A percentile compares a stretch with the other conserved stretches of the same genome.
Conservation (phyloP, 2,113 vertebrate genomes). For the Synchiropus splendidus region DNA sequence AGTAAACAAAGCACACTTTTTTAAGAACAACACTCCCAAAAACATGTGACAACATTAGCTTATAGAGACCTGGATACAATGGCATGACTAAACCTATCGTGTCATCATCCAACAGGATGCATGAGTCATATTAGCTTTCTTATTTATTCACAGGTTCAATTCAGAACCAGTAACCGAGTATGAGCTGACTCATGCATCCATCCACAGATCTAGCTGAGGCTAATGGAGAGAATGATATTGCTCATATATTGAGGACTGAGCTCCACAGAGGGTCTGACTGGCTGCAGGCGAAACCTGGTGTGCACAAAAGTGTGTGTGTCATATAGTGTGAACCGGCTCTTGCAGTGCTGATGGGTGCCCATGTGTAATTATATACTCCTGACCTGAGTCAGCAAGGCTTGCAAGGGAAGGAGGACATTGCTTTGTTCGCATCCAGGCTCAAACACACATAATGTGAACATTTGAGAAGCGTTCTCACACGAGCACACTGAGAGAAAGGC, state of each 20-base stretch:
- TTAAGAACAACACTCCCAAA: neutral
- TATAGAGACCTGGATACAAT: conserved; percentile 20
- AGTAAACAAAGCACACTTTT: no score
- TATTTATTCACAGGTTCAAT: neutral
- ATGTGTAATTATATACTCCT: conserved; percentile 56
- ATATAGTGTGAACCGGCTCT: conserved; percentile 31
- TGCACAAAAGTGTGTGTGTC: conserved; percentile 31
- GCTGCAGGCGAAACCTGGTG: conserved; percentile 17
- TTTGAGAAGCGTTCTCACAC: neutral
- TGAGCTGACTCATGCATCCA: conserved; percentile 39
- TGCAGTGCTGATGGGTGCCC: conserved; percentile 46
- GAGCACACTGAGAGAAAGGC: conserved; percentile 1
- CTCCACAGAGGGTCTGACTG: conserved; percentile 17
- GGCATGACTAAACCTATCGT: neutral
- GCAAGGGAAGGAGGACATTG: conserved; percentile 30
- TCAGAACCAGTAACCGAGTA: conserved; percentile 32
- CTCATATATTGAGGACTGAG: conserved; percentile 11
- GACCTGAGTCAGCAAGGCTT: conserved; percentile 52
- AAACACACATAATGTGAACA: conserved; percentile 4
- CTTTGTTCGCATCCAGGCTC: conserved; percentile 29
- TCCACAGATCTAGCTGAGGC: conserved; percentile 20
- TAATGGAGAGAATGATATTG: conserved; percentile 32
- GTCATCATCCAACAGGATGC: no score
- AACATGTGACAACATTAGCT: conserved; percentile 16
- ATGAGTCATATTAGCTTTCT: no score